A percentile compares a stretch with the other conserved stretches of the same genome.
phyloP scores from a whole-genome alignment of 2,113 vertebrate genomes.

The Polypterus senegalus region DNA sequence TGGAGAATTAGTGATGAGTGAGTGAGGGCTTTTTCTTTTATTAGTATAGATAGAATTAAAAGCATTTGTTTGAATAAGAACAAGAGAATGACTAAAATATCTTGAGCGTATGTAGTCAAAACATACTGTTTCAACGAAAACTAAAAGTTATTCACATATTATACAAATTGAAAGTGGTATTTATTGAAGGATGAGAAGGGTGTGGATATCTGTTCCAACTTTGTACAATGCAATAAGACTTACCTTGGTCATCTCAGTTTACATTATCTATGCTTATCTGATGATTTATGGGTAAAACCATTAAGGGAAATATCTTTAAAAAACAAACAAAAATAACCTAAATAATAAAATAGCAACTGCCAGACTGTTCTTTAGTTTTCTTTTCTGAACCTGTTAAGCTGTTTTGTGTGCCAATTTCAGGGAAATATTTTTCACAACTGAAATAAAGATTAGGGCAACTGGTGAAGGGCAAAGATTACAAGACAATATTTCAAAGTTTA shows the following conservation, averaged over 20 bases:
- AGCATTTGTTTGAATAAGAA: background rate
- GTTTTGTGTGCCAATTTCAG: too few species aligned
- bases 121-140: background rate
- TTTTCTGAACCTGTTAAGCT: too few species aligned
- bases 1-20: too few species aligned
- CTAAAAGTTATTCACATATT: background rate
- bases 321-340: constrained; percentile 14
- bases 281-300: constrained; percentile 74
- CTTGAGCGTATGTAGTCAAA: background rate
- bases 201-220: too few species aligned
- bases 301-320: constrained; percentile 51
- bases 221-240: constrained; percentile 5
- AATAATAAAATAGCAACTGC: background rate
- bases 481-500: too few species aligned
- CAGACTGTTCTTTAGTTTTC: too few species aligned
- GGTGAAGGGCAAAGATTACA: too few species aligned
- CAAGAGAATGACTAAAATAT: background rate
- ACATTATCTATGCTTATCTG: constrained; percentile 86
- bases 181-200: background rate
- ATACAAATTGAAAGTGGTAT: background rate
- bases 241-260: constrained; percentile 34
- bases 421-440: too few species aligned
- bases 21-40: too few species aligned
- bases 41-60: too few species aligned
- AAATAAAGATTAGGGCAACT: too few species aligned